Evolutionary conservation across 2,113 vertebrate genomes (phyloP).

Genomic region (Mystacornis crossleyi): DNA sequence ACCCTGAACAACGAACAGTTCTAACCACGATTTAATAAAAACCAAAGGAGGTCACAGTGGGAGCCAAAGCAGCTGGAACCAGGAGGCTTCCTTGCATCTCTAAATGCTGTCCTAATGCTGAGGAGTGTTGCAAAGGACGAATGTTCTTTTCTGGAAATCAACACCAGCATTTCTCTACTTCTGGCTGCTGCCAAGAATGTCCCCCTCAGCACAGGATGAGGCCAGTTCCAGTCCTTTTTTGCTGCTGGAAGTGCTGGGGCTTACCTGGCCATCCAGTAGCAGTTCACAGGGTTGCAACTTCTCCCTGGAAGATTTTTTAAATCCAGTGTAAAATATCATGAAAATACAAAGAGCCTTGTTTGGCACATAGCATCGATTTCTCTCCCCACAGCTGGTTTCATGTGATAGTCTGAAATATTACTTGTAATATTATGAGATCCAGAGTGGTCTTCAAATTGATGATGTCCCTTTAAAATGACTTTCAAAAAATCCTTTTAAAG

Average conservation of each 20-base stretch:
- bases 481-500: constrained; percentile 54
- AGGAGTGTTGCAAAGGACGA: background rate
- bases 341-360: background rate
- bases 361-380: background rate
- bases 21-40: background rate
- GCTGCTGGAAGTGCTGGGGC: background rate
- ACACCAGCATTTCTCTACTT: background rate
- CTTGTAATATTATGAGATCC: background rate
- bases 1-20: background rate
- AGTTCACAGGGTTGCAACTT: background rate
- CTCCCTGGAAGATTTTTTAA: background rate
- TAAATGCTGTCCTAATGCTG: background rate
- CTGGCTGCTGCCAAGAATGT: background rate
- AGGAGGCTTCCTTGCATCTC: background rate
- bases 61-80: background rate
- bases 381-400: background rate
- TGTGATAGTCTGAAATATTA: background rate
- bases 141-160: background rate
- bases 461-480: constrained; percentile 24
- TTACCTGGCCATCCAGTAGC: background rate
- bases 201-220: background rate
- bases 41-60: background rate
- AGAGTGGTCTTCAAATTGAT: constrained; percentile 9
- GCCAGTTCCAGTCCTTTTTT: background rate
- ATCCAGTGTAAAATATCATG: background rate